Conservation (phyloP, 2,113 vertebrate species). For the Gymnocephalus cernua region DNA sequence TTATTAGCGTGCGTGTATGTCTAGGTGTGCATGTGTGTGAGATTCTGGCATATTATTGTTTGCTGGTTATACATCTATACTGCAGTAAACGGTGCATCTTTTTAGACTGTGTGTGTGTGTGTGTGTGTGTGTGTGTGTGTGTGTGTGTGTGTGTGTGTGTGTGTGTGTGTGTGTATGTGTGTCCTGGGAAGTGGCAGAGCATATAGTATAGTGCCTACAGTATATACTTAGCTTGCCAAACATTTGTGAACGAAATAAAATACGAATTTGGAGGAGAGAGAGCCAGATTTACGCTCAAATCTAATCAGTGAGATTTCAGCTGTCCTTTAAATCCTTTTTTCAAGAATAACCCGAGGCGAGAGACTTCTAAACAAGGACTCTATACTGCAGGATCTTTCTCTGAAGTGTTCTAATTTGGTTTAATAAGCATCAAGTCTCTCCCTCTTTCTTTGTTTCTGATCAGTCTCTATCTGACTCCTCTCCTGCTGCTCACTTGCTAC, state of each 20-base stretch:
- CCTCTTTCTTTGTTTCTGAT: constrained; percentile 61
- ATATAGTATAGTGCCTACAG: constrained; percentile 36
- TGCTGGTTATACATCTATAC: constrained; percentile 25
- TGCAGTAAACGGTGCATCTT: neutral
- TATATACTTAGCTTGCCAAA: constrained; percentile 45
- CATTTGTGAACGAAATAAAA: constrained; percentile 51
- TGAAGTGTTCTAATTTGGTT: constrained; percentile 85
- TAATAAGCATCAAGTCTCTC: constrained; percentile 84
- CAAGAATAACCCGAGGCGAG: constrained; percentile 89
- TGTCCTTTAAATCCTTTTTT: constrained; percentile 90
- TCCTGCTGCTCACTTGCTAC: constrained; percentile 31
- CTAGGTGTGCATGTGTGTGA: constrained; percentile 29
- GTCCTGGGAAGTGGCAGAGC: constrained; percentile 8
- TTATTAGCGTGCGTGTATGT: constrained; percentile 26
- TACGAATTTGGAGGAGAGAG: constrained; percentile 34
- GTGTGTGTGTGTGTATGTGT: constrained; percentile 2
- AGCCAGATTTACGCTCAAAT: constrained; percentile 68
- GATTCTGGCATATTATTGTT: constrained; percentile 26
- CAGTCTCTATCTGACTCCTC: constrained; percentile 40
- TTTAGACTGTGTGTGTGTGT: constrained; percentile 11
- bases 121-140: constrained; percentile 13
- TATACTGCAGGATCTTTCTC: constrained; percentile 85
- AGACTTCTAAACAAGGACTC: constrained; percentile 83
- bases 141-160: constrained; percentile 20
- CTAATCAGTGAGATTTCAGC: constrained; percentile 86